Base-by-base conservation (phyloP, 1,140 invertebrate genomes). In the Psix sp. region DNA sequence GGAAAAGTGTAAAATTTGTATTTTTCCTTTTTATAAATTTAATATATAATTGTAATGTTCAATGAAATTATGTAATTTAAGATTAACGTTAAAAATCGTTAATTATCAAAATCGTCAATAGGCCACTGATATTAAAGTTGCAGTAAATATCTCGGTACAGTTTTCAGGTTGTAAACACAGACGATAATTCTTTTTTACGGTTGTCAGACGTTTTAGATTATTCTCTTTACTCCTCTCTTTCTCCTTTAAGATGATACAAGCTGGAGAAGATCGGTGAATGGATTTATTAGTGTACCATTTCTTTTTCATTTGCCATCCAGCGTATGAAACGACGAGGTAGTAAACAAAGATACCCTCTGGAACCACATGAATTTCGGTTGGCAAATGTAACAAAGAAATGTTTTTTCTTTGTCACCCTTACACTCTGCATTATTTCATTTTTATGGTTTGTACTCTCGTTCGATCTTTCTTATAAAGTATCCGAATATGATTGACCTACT, bases 211-310 rank as follows among this genome's bases (percentile, higher is more conserved):
- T 46, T 66, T 54, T 40, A 21, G 54, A 70, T 60, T 46, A 45
- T 60, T n/a, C 15, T 35, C 48, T 17, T 29, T 24, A 10, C 33
- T 35, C 11, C 11, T 35, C 5, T 11, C 5, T 35, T 35, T 35
- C 33, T 35, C 10, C 13, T 14, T 39, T 3, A 21, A 16, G 21
- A 33, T 36, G 20, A 26, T 33, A 46, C 46, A 60, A 59, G 60
- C 60, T 66, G 56, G 60, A 54, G 48, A 66, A 60, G 54, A 59
- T 72, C 52, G 43, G 46, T 51, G 63, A 57, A 67, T 63, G 57
- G 71, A 67, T 74, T 74, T 74, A 63, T 68, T 74, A 63, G 51
- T 20, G 62, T 56, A 31, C 62, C 62, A 74, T 74, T 62, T 67
- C 63, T 59, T 59, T 31, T 63, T 54, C 71, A 62, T 74, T 74